Evolutionary conservation across 1,140 invertebrate genomes (phyloP), one percentile per base, ranked within the genome.

Genomic region (Heliconius himera): DNA sequence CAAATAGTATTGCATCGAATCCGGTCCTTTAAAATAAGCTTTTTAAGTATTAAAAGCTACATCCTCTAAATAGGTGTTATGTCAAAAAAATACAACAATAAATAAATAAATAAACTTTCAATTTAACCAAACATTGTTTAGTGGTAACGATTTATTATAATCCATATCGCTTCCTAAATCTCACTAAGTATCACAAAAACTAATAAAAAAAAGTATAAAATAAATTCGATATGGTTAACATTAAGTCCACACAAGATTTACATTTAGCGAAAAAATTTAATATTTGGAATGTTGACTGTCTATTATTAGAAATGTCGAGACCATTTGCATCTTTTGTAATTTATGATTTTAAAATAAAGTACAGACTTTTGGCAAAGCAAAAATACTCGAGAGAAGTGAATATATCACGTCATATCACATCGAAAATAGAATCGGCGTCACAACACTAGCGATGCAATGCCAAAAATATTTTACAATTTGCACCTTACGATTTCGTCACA

Each of bases 401-500:
- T 77, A 77, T 82, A 77, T 77, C 81, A 82, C 81, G 72, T 77
- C 60, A 77, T 82, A 82, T 82, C 78, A 75, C 72, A 74, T 74
- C 74, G 29, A 66, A 78, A 79, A 82, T 73, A 82, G 70, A 82
- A 73, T 76, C 16, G 1, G 70, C 77, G 73, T 81, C 81, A 81
- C 70, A 33, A 36, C 73, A 74, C 70, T 77, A 73, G 80, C 70
- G 56, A 16, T 71, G 46, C 36, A 54, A 22, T 78, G 66, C 73
- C 76, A 78, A 75, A 70, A 74, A 49, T 22, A 56, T 22, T 74
- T 78, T 75, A 75, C 76, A 75, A 70, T 78, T 77, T 74, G 75
- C 72, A 74, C 76, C 33, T 74, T 74, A 71, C 26, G 18, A 60
- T 75, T 56, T 56, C n/a, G 54, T 56, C 54, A 11, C 54, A 56